Evolutionary conservation across 2,797 vertebrate species (phyloP), one percentile per base, ranked within the genome.

Genomic region (Emydoidea blandingii): DNA sequence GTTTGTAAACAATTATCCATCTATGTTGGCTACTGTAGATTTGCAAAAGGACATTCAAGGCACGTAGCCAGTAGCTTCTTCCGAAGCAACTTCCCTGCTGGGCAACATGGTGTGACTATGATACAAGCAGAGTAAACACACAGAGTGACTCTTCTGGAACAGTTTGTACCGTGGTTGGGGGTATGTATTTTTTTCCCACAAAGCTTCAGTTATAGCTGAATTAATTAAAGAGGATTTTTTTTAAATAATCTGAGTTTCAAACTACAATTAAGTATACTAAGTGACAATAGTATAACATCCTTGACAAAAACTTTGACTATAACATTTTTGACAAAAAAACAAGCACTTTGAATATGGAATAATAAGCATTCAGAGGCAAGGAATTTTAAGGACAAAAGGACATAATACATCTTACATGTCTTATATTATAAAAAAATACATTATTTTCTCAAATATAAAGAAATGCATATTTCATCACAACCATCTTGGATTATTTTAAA

Each of bases 391-490:
- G 86, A 6, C 25, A 23, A 1, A 88, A 88, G 41, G 79, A 2
- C 72, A 90, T 59, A 5, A 41, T 76, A 47, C 29, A 47, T 47
- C 8, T 72, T 65, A 50, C 27, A 25, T 0, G 47, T 49, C 87
- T 88, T 84, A 16, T 31, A 9, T 91, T 62, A 52, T 25, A 74
- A 7, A 41, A 2, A n/a, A 81, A 34, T n/a, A 47, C 1, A 15
- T 52, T 1, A 74, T 87, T 68, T 91, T 10, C 25, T 85, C 62
- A 37, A 68, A n/a, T 76, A 76, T 15, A 86, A 81, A 91, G 83
- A 10, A 91, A 79, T 12, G 1, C 87, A 49, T 92, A 91, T 80
- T 94, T 93, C 81, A 65, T 72, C n/a, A 90, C 56, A 89, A 53
- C 3, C 93, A 92, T 27, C 34, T 68, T n/a, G 34, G 34, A 44